Evolutionary conservation across 2,797 vertebrate species (phyloP), one percentile per base, ranked within the genome.

Genomic region (Pangasius larnaudii): DNA sequence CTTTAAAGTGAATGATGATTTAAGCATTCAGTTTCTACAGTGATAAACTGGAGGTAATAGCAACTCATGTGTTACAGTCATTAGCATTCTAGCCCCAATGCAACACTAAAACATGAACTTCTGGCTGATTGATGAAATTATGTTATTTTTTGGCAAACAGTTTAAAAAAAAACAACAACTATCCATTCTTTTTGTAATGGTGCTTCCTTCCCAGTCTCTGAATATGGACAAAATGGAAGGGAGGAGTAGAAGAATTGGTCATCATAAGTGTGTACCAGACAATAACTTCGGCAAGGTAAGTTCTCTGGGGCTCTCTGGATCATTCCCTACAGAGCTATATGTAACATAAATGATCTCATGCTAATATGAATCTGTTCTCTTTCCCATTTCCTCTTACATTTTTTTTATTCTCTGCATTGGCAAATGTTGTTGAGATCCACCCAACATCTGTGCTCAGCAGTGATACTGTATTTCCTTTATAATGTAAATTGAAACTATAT

Each of bases 281-380:
- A 91, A 88, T 63, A 91, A 77, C 89, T 87, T 65, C 75, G 87
- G 82, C 56, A 94, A 95, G 94, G 95, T 95, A 92, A 63, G 89
- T 65, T 82, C 10, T 33, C 33, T 79, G 1, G 65, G 36, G 46
- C 59, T 53, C 30, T 80, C 46, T 59, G n/a, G 19, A 63, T 81
- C 24, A 18, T 63, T 88, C 75, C 63, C 1, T 24, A 39, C 53
- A 59, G 27, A 61, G 24, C 14, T 85, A 65, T n/a, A 56, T 51
- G 49, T 80, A 42, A 24, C 33, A 8, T 59, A 87, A 51, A 39
- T 82, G 85, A 90, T 72, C 46, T 86, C 84, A 1, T 39, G 49
- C 72, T 84, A 33, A 59, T 53, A 33, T 71, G 11, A 49, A 51
- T 36, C 36, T 78, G 18, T 82, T 80, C 24, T 72, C 5, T 88